These are phyloP conservation scores for Calephelis nemesis DNA, from an alignment of 1,140 invertebrate species.

Conservation along the genomic window DNA sequence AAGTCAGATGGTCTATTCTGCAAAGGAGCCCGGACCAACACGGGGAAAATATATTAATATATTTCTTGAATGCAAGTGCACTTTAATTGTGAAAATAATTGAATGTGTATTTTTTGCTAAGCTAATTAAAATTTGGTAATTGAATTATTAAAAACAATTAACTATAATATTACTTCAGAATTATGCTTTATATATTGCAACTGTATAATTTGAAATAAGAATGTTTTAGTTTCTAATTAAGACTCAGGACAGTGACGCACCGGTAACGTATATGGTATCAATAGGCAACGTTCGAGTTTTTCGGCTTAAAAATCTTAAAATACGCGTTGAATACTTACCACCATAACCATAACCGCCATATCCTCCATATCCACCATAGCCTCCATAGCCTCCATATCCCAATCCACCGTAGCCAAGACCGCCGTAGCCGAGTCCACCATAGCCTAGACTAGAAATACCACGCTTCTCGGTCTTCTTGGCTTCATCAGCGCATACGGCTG, in stretches of 20 bases:
- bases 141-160: too few species aligned
- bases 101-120: neutral
- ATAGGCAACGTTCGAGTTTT: too few species aligned
- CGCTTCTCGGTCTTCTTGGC: constrained; percentile 68
- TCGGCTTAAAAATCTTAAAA: neutral
- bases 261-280: too few species aligned
- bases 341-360: constrained; percentile 35
- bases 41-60: too few species aligned
- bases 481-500: constrained; percentile 57
- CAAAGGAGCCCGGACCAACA: too few species aligned
- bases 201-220: too few species aligned
- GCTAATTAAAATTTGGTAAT: neutral
- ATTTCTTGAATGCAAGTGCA: constrained; percentile 13
- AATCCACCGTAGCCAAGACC: constrained; percentile 43
- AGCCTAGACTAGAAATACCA: constrained; percentile 55
- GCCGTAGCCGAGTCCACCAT: constrained; percentile 49
- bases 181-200: too few species aligned
- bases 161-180: too few species aligned
- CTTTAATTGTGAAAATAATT: neutral
- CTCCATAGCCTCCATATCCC: constrained; percentile 43
- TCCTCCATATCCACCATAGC: constrained; percentile 36
- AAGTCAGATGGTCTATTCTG: too few species aligned
- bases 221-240: neutral
- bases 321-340: neutral
- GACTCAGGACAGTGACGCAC: too few species aligned